A percentile compares a stretch with the other conserved stretches of the same genome.
Conservation (phyloP, 2,888 invertebrate species). For the Tetropium fuscum region DNA sequence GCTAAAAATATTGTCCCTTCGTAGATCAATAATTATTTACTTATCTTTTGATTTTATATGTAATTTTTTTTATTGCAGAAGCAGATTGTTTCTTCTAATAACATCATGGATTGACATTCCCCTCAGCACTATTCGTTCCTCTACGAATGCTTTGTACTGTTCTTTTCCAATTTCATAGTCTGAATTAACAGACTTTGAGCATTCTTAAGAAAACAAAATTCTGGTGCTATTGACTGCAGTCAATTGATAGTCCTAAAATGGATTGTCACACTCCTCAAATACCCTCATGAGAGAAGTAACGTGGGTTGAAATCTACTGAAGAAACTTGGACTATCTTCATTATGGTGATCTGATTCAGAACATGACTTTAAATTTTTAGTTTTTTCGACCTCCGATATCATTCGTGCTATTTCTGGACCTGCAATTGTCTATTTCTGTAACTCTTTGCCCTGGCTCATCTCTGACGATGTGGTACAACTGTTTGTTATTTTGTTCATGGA, state of each 20-base stretch:
- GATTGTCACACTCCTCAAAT: background rate
- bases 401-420: no score
- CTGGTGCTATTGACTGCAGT: background rate
- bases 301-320: background rate
- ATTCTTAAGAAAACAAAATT: background rate
- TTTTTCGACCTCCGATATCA: no score
- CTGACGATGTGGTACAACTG: no score
- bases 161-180: no score
- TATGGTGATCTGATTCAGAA: background rate
- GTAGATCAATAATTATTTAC: background rate
- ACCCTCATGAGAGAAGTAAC: background rate
- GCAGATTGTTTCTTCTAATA: background rate
- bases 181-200: background rate
- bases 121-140: no score
- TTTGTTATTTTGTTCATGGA: no score
- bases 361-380: no score
- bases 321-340: background rate
- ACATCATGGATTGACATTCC: no score
- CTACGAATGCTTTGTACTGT: no score
- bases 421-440: no score
- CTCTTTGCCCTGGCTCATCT: no score
- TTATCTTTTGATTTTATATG: background rate
- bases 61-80: background rate
- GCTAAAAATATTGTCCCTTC: background rate
- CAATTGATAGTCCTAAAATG: background rate